Conservation (phyloP, 2,888 invertebrate species). For the Cantharis rufa region DNA sequence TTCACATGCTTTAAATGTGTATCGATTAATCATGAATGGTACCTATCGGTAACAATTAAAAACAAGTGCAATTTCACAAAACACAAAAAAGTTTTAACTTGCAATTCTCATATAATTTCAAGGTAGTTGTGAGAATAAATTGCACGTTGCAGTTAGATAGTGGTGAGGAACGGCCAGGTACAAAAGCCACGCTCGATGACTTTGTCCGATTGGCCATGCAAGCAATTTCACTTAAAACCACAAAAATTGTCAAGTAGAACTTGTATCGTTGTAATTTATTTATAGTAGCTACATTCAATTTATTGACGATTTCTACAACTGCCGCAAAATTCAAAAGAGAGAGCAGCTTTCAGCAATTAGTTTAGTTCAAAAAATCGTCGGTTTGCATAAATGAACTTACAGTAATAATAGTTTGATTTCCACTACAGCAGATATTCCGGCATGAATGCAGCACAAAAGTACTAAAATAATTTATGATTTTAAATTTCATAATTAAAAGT, state of each 20-base stretch:
- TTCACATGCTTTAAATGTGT: not conserved
- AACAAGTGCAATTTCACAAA: constrained; percentile 4
- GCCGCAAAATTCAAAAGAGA: not conserved
- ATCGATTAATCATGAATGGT: constrained; percentile 7
- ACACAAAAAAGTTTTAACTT: constrained; percentile 3
- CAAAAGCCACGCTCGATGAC: constrained; percentile 43
- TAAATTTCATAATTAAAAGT: not conserved
- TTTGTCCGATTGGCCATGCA: constrained; percentile 42
- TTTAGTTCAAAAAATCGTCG: not conserved
- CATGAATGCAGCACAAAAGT: not conserved
- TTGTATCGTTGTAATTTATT: not conserved
- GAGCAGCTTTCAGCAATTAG: not conserved
- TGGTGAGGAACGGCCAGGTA: constrained; percentile 36
- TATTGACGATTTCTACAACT: not conserved
- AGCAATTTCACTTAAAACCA: constrained; percentile 40
- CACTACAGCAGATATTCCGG: not conserved
- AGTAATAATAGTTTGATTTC: not conserved
- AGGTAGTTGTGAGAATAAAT: constrained; percentile 33
- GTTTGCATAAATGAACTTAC: not conserved
- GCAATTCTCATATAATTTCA: constrained; percentile 18
- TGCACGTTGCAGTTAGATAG: constrained; percentile 37
- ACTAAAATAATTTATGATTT: not conserved
- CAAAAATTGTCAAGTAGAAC: constrained; percentile 23
- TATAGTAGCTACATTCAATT: not conserved
- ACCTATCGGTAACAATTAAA: constrained; percentile 12